phyloP scores from a whole-genome alignment of 2,797 vertebrate species.

The Bradypus variegatus region DNA sequence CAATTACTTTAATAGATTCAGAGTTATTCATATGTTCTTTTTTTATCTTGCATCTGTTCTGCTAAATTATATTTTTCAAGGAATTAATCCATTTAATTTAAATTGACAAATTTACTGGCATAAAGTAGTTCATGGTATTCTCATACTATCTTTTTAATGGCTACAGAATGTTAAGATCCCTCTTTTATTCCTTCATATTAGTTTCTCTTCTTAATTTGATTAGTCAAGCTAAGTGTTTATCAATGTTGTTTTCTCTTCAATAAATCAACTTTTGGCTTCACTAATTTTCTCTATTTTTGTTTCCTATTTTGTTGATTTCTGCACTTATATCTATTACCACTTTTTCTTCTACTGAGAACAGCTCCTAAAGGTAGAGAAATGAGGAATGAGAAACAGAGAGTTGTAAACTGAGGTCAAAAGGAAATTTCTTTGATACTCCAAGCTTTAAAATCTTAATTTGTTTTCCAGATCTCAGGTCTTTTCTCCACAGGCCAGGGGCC shows the following conservation, averaged over 20 bases:
- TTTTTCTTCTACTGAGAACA: neutral
- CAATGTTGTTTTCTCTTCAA: neutral
- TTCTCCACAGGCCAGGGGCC: neutral
- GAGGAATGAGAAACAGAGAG: neutral
- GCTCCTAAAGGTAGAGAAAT: neutral
- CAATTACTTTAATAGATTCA: neutral
- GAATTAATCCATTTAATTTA: constrained; percentile 4
- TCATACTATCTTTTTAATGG: constrained; percentile 2
- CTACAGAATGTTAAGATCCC: neutral
- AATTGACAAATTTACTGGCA: neutral
- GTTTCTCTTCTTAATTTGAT: neutral
- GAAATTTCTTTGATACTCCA: neutral
- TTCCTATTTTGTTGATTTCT: neutral
- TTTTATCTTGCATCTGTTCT: neutral
- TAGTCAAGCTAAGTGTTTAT: neutral
- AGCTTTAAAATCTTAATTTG: constrained; percentile 17
- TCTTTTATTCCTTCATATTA: neutral
- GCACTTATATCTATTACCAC: neutral
- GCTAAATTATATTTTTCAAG: neutral
- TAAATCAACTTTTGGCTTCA: neutral
- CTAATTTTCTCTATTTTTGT: neutral
- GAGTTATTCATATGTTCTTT: neutral
- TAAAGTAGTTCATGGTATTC: neutral
- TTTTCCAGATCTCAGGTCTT: neutral
- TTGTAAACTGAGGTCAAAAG: neutral